Base-by-base conservation (phyloP, 2,113 vertebrate genomes). In the Oriolus oriolus region DNA sequence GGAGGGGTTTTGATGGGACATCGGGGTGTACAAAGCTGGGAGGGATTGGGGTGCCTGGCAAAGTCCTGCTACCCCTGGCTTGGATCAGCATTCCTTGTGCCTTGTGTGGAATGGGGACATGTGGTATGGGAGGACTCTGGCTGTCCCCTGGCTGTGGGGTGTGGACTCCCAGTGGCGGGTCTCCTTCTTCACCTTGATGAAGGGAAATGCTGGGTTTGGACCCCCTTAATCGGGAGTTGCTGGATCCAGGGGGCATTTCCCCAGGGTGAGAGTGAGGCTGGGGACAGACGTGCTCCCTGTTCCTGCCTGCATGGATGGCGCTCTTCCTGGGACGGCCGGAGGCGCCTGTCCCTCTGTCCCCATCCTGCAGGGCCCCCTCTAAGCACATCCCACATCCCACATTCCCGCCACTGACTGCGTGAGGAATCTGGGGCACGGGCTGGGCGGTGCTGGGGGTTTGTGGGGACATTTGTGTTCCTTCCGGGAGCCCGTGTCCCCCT, bases 1-100 rank as follows among this genome's bases (percentile, higher is more conserved):
- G n/a, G 5, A 20, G 73, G 59, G 39, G 13, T 44, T 61, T 50
- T 35, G 3, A 47, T 12, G 4, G 56, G 39, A 13, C 3, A 0
- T 0, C 35, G 1, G 7, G 39, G 13, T 9, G 15, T 5, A 5
- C 0, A 10, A 17, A 50, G 57, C 42, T 1, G 7, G 39, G 14
- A 8, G 19, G 30, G 14, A 1, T 2, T 16, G 23, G 28, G 35
- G 42, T 28, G 44, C 24, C 33, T 13, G 87, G 19, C 11, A 16
- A 33, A 8, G 39, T 45, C 20, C 65, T 63, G 35, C 39, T 20
- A 2, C 3, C 39, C 9, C 4, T 8, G 7, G 31, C 27, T 30
- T 19, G 21, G 30, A 6, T 0, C 0, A 0, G 9, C 42, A 19
- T 68, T 53, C 33, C 31, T 39, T 8, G 66, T 35, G 24, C 54